phyloP scores from a whole-genome alignment of 2,113 vertebrate genomes.

The Limanda limanda region DNA sequence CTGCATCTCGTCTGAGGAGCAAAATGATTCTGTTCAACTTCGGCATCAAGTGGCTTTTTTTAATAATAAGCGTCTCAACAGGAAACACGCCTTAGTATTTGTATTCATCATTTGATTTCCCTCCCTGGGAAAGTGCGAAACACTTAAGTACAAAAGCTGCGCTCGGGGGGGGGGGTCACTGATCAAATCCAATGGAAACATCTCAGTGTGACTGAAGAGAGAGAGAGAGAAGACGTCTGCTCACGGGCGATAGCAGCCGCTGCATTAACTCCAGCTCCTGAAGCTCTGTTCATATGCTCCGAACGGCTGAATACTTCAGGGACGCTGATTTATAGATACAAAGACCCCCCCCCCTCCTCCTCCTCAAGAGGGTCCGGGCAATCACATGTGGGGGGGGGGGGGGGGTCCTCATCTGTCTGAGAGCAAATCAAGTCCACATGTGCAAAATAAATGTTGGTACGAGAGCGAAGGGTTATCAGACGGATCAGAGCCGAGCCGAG shows the following conservation, averaged over 20 bases:
- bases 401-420: conserved; percentile 32
- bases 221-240: neutral
- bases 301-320: conserved; percentile 13
- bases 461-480: conserved; percentile 21
- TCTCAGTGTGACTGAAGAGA: neutral
- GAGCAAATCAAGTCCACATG: conserved; percentile 33
- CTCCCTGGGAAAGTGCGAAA: too few species aligned
- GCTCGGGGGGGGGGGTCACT: neutral
- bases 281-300: neutral
- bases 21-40: neutral
- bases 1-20: neutral
- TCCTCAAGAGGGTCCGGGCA: neutral
- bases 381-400: conserved; percentile 5
- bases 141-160: neutral
- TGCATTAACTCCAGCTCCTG: neutral
- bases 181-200: neutral
- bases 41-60: neutral
- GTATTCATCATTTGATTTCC: neutral
- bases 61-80: neutral
- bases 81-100: neutral
- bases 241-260: neutral
- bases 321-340: conserved; percentile 28
- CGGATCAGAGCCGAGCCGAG: conserved; percentile 16
- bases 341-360: neutral
- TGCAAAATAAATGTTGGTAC: conserved; percentile 31